Conservation (phyloP, 2,888 invertebrate genomes). For the Netelia virgata region DNA sequence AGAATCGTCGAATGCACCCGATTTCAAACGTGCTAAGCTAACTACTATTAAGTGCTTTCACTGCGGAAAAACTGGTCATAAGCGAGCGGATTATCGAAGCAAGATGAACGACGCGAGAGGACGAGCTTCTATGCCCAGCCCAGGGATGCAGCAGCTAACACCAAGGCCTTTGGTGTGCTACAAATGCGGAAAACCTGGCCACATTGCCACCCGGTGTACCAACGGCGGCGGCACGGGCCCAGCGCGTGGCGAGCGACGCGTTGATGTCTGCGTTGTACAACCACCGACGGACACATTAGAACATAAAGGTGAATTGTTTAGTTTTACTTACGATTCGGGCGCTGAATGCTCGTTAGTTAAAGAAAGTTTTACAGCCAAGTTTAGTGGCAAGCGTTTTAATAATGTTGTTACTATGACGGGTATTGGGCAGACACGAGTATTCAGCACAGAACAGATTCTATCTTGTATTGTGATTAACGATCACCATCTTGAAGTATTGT, state of each 20-base stretch:
- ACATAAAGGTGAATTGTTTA: constrained; percentile 23
- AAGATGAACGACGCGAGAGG: not conserved
- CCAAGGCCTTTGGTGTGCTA: constrained; percentile 15
- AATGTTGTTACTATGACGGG: constrained; percentile 23
- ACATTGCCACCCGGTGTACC: constrained; percentile 21
- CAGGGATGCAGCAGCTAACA: too few relatives aligned
- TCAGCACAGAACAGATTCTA: not conserved
- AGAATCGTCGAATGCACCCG: too few relatives aligned
- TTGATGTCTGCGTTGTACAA: constrained; percentile 19
- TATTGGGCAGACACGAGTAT: constrained; percentile 2
- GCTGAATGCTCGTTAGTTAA: constrained; percentile 13
- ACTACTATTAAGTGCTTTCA: constrained; percentile 18
- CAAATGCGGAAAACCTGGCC: constrained; percentile 37
- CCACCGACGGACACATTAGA: constrained; percentile 17
- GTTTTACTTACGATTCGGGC: constrained; percentile 35
- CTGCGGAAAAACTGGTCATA: constrained; percentile 34
- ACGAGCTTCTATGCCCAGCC: not conserved
- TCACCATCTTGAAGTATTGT: constrained; percentile 29
- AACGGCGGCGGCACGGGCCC: not conserved
- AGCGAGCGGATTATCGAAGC: not conserved
- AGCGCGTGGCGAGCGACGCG: constrained; percentile 29
- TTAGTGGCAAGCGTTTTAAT: constrained; percentile 20
- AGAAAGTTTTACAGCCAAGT: constrained; percentile 35
- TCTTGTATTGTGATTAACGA: constrained; percentile 1
- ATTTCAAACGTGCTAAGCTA: not conserved